Conservation (phyloP, 1,140 invertebrate genomes). For the Leptopilina boulardi region DNA sequence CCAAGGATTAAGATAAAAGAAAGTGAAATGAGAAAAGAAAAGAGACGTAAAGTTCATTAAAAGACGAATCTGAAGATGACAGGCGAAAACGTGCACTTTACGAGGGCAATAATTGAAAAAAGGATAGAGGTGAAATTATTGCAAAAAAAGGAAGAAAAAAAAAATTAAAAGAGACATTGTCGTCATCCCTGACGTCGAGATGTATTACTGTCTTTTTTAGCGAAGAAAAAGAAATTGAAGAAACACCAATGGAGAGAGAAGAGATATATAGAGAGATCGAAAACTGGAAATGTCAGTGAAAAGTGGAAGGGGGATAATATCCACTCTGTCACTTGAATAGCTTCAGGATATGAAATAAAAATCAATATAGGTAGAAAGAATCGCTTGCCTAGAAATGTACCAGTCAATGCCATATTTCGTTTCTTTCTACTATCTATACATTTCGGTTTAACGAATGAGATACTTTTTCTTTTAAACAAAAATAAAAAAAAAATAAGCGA, state of each 20-base stretch:
- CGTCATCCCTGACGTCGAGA: background rate
- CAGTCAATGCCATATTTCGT: slow-evolving; percentile 53
- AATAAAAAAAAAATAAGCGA: background rate
- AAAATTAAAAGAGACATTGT: background rate
- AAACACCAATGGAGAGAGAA: slow-evolving; percentile 10
- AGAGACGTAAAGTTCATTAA: slow-evolving; percentile 13
- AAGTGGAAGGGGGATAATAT: slow-evolving; percentile 43
- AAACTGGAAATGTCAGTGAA: slow-evolving; percentile 40
- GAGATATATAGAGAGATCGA: slow-evolving; percentile 36
- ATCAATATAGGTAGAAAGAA: slow-evolving; percentile 69
- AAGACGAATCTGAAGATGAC: slow-evolving; percentile 38
- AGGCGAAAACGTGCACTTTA: slow-evolving; percentile 17
- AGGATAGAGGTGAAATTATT: slow-evolving; percentile 20
- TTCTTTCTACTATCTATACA: slow-evolving; percentile 33
- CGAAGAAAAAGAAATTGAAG: slow-evolving; percentile 36
- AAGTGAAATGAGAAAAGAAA: background rate
- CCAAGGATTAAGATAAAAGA: background rate
- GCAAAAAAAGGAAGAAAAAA: background rate
- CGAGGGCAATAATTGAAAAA: slow-evolving; percentile 35
- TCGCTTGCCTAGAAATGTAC: slow-evolving; percentile 63
- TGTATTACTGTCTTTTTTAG: slow-evolving; percentile 10
- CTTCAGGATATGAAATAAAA: slow-evolving; percentile 65
- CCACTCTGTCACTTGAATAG: slow-evolving; percentile 50
- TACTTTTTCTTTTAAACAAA: background rate
- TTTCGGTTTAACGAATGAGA: background rate